A percentile compares a stretch with the other conserved stretches of the same genome.
These are phyloP conservation scores for Drosophila paranaensis DNA, from an alignment of 2,888 invertebrate species.

Conservation along the genomic window DNA sequence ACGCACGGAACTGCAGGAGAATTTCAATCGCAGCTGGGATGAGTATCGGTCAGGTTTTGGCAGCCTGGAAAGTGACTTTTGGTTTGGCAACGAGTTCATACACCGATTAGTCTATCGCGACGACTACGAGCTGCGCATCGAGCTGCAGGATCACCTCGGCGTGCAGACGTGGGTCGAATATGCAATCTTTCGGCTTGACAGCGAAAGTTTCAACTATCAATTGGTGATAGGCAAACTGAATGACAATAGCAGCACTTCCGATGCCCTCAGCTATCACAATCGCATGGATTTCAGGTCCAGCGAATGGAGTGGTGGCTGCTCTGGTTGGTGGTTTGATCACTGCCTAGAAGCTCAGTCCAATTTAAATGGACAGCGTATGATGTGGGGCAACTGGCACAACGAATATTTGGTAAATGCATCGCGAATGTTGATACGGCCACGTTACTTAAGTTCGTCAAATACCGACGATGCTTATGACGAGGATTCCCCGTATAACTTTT, in stretches of 20 bases:
- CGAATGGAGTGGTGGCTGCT: slow-evolving; percentile 85
- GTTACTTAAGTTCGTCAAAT: slow-evolving; percentile 17
- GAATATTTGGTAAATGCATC: slow-evolving; percentile 86
- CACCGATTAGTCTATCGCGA: slow-evolving; percentile 84
- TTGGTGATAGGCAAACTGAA: slow-evolving; percentile 82
- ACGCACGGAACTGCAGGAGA: slow-evolving; percentile 84
- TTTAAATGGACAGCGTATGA: slow-evolving; percentile 84
- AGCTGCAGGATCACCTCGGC: slow-evolving; percentile 86
- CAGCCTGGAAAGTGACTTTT: slow-evolving; percentile 86
- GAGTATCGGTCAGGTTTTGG: slow-evolving; percentile 87
- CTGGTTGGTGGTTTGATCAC: slow-evolving; percentile 87
- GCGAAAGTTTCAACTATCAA: slow-evolving; percentile 85
- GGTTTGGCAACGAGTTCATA: slow-evolving; percentile 87
- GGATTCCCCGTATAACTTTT: slow-evolving; percentile 6
- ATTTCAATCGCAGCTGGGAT: slow-evolving; percentile 86
- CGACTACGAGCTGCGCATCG: slow-evolving; percentile 85
- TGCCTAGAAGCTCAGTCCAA: slow-evolving; percentile 76
- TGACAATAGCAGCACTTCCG: slow-evolving; percentile 86
- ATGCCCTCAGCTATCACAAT: slow-evolving; percentile 86
- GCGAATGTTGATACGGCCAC: slow-evolving; percentile 85
- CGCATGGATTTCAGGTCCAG: slow-evolving; percentile 84
- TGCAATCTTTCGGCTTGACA: slow-evolving; percentile 83
- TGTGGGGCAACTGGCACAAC: slow-evolving; percentile 87
- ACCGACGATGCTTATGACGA: slow-evolving; percentile 37
- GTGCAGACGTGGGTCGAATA: slow-evolving; percentile 86